phyloP scores from a whole-genome alignment of 2,797 vertebrate genomes.

The Ateles fusciceps region DNA sequence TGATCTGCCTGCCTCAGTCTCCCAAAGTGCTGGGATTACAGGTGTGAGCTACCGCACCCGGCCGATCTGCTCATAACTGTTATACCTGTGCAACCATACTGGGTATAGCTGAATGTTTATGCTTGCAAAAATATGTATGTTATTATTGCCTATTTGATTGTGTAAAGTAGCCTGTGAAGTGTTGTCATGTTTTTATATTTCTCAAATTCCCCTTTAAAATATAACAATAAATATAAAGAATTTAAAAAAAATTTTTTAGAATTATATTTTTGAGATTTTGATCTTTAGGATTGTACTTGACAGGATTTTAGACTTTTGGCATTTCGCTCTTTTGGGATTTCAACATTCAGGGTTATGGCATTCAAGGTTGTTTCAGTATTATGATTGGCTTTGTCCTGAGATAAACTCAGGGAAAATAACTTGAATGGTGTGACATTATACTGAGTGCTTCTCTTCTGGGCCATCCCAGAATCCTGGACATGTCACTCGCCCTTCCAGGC shows the following conservation, averaged over 20 bases:
- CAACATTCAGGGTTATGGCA: background rate
- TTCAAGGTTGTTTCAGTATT: too few species aligned
- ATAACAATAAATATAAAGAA: background rate
- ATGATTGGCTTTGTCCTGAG: background rate
- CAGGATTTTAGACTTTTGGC: background rate
- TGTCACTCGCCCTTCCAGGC: background rate
- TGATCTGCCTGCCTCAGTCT: background rate
- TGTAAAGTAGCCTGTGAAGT: background rate
- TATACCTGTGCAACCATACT: background rate
- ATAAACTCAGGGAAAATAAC: background rate
- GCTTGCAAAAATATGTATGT: too few species aligned
- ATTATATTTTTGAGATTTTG: background rate
- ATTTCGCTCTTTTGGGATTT: background rate
- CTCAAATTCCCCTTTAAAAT: background rate
- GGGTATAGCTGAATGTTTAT: background rate
- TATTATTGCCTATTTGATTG: too few species aligned
- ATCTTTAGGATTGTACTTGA: background rate
- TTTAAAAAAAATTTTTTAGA: background rate
- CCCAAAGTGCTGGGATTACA: background rate
- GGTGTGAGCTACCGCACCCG: rapidly evolving
- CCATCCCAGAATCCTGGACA: background rate
- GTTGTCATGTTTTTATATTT: background rate
- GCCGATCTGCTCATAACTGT: background rate
- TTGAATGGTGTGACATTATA: background rate
- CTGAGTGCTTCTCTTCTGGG: background rate